Conservation (phyloP, 1,140 invertebrate species). For the Brevipalpus yothersi region DNA sequence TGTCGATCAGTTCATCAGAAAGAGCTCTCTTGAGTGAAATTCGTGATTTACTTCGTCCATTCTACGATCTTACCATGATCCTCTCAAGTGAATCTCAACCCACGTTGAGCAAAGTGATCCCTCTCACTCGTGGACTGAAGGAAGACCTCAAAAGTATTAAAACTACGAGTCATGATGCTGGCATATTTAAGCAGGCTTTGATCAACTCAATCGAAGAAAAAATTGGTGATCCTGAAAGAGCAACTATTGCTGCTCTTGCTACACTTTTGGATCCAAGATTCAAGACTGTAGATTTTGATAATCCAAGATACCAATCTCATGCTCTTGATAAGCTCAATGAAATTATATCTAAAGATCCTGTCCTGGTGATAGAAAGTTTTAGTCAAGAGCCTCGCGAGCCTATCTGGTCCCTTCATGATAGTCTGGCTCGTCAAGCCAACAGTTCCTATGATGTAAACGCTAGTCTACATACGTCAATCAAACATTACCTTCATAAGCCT, state of each 20-base stretch:
- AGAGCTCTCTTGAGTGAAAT: neutral
- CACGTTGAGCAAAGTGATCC: neutral
- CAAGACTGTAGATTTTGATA: neutral
- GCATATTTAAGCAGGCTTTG: neutral
- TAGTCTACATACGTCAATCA: neutral
- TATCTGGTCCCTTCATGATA: neutral
- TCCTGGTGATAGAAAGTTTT: neutral
- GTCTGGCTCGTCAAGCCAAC: neutral
- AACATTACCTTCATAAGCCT: neutral
- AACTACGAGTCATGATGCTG: neutral
- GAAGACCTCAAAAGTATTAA: neutral
- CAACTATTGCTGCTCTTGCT: neutral
- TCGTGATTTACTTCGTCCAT: neutral
- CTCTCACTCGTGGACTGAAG: neutral
- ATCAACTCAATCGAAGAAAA: neutral
- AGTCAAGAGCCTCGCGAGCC: neutral
- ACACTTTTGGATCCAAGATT: neutral
- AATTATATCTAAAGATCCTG: neutral
- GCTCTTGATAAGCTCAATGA: neutral
- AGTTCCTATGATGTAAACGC: neutral
- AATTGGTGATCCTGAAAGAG: neutral
- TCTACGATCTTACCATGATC: neutral
- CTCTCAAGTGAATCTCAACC: neutral
- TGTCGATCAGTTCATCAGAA: neutral
- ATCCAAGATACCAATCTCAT: neutral